Base-by-base conservation (phyloP, 35 echinoderm and acorn worm genomes). In the Anneissia japonica region DNA sequence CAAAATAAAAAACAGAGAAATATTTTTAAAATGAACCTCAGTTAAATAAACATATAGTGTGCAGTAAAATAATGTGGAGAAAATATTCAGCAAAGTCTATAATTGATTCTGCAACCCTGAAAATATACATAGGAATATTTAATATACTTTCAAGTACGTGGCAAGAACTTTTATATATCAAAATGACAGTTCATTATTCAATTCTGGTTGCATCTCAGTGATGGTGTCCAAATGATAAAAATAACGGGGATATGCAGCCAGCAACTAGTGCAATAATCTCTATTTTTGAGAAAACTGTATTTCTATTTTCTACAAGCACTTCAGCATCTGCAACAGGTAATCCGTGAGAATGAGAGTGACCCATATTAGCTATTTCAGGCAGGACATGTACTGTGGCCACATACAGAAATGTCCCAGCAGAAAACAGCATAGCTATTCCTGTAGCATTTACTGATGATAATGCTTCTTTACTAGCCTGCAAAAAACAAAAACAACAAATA, bases 371-470 rank as follows among this genome's bases (percentile, higher is more conserved):
- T 36, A 99, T 93, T 79, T 99, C 96, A 51, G 96, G 96, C 79
- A 99, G 86, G 78, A 99, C 96, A 79, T 99, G 96, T 38, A 99
- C 96, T 51, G 96, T 99, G 23, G 96, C 96, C 79, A 99, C 96
- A 74, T 99, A 99, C 32, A 99, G 89, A 89, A 99, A 99, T 73
- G 96, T 99, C 0, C 96, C 96, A 12, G 96, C 96, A 56, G 96
- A 99, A 83, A 99, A 99, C 29, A 99, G 85, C 96, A 99, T 99
- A 26, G 96, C 93, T 77, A 99, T 86, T 37, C 96, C 96, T 46
- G 96, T 99, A 19, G 96, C 96, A 84, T 99, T 99, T 43, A 99
- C 79, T 32, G 96, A 86, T 37, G 89, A 89, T 37, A 99, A 84
- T 21, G 96, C 90, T 82, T 99, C 84, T 85, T 99, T 99, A 77